These are phyloP conservation scores for Sipha flava DNA, from an alignment of 1,140 invertebrate species.

Conservation along the genomic window DNA sequence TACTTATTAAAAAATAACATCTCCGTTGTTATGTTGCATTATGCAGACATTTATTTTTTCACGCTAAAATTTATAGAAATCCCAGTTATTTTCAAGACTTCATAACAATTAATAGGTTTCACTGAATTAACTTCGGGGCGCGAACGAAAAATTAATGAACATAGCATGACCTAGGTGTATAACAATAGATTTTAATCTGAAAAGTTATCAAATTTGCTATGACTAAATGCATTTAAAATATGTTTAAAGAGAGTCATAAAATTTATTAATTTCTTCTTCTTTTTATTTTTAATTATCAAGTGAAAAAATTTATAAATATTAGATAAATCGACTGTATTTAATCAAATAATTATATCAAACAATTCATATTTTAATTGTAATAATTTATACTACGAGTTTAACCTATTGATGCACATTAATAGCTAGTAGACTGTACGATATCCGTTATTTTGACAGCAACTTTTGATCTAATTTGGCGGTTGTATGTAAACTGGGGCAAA, in stretches of 20 bases:
- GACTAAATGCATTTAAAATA: background rate
- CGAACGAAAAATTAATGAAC: background rate
- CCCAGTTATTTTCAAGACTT: background rate
- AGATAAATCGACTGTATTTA: background rate
- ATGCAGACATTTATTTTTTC: background rate
- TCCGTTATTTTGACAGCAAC: too few relatives aligned
- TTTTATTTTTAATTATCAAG: too few relatives aligned
- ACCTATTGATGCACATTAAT: too few relatives aligned
- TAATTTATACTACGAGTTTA: too few relatives aligned
- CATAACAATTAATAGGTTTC: conserved; percentile 25
- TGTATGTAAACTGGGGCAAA: too few relatives aligned
- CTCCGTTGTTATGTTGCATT: conserved; percentile 3
- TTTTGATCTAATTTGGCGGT: too few relatives aligned
- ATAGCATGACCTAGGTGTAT: background rate
- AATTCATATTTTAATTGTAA: too few relatives aligned
- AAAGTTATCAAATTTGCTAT: background rate
- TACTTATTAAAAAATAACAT: conserved; percentile 22
- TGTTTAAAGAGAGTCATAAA: too few relatives aligned
- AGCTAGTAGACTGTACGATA: too few relatives aligned
- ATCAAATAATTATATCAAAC: too few relatives aligned
- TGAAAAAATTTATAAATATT: background rate
- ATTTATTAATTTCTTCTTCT: too few relatives aligned
- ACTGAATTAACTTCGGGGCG: background rate
- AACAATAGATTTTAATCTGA: background rate
- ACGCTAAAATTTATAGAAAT: background rate